A percentile compares a stretch with the other conserved stretches of the same genome.
Evolutionary conservation across 2,797 vertebrate genomes (phyloP).

Genomic region (Chaunax sp.): DNA sequence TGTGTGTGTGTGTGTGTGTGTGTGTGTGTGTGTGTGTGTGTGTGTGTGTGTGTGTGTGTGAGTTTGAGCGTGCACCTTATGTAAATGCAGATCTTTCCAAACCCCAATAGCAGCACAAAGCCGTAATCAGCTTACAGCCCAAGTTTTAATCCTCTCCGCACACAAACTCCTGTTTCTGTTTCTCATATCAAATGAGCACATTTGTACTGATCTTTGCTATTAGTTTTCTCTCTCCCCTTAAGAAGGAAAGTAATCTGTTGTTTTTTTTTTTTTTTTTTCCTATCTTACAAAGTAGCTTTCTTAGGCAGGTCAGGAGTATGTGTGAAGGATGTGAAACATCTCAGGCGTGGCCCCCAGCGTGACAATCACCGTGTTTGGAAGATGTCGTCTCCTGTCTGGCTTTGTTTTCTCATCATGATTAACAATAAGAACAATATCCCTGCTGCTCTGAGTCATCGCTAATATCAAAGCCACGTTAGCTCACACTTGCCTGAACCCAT

Average conservation of each 20-base stretch:
- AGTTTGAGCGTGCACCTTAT: conserved; percentile 63
- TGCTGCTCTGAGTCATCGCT: conserved; percentile 33
- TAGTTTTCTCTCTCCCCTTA: conserved; percentile 32
- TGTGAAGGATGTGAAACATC: conserved; percentile 28
- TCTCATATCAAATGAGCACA: conserved; percentile 72
- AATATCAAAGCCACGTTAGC: conserved; percentile 37
- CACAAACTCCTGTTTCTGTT: conserved; percentile 76
- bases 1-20: conserved; percentile 33
- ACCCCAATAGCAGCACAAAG: conserved; percentile 76
- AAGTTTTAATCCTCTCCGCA: conserved; percentile 78
- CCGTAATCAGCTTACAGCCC: conserved; percentile 79
- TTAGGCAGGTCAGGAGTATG: conserved; percentile 7
- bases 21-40: conserved; percentile 36
- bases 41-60: conserved; percentile 23
- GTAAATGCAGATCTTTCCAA: conserved; percentile 76
- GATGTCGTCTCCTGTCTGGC: conserved; percentile 30
- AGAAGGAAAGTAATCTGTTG: conserved; percentile 40
- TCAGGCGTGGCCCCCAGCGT: conserved; percentile 30
- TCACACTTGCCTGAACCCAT: conserved; percentile 30
- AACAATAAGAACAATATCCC: conserved; percentile 26
- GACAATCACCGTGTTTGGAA: conserved; percentile 29
- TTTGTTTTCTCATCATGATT: conserved; percentile 36
- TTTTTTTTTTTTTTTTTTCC: background rate
- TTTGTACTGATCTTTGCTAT: conserved; percentile 72
- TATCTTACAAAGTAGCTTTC: conserved; percentile 23